phyloP scores from a whole-genome alignment of 2,888 invertebrate species.

The Nomada lathburiana region DNA sequence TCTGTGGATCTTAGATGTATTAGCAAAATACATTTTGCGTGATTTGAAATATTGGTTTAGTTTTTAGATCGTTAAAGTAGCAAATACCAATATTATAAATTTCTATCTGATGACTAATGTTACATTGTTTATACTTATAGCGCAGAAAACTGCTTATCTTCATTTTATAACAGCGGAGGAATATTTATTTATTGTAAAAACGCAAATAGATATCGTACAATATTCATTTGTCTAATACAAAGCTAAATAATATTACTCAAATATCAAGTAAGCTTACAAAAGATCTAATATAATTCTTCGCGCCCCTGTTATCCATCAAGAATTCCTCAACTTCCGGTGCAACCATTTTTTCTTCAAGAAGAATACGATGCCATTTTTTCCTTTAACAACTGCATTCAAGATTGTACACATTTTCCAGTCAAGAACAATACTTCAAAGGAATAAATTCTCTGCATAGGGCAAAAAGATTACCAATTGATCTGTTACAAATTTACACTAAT shows the following conservation, averaged over 20 bases:
- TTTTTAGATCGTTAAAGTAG: background rate
- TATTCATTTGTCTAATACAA: background rate
- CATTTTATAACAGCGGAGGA: no score
- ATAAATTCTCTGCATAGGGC: background rate
- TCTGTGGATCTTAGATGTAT: no score
- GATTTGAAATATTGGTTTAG: no score
- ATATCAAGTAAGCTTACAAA: no score
- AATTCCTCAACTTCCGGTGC: no score
- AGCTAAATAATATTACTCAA: background rate
- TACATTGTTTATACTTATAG: background rate
- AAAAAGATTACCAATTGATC: background rate
- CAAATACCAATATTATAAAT: background rate
- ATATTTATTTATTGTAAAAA: background rate
- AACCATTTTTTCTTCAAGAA: no score
- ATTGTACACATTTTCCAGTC: background rate
- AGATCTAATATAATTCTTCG: no score
- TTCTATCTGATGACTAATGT: background rate
- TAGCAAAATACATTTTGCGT: background rate
- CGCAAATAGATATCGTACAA: background rate
- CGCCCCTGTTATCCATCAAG: no score
- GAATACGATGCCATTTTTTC: no score
- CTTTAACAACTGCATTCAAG: no score
- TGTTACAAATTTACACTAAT: background rate
- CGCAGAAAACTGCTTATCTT: background rate
- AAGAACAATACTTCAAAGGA: background rate